Conservation (phyloP, 2,888 invertebrate genomes). For the Apodemia hepburni region DNA sequence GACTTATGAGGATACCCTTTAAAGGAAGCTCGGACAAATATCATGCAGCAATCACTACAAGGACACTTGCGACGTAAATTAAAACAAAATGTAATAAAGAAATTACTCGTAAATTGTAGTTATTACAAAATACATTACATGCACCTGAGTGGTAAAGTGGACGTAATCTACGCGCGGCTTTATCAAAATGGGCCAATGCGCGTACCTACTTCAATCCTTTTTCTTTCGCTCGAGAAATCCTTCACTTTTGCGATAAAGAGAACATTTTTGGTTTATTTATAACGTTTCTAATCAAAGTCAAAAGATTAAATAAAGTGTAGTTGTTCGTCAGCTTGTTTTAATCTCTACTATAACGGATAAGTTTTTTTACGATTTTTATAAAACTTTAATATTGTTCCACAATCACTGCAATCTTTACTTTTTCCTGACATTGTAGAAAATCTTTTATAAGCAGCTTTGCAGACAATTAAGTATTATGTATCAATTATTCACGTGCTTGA, state of each 20-base stretch:
- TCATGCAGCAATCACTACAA: no score
- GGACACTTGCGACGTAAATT: no score
- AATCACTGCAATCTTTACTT: no score
- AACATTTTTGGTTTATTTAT: slow-evolving; percentile 44
- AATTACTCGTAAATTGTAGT: slow-evolving; percentile 11
- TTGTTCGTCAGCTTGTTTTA: neutral
- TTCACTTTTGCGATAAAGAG: slow-evolving; percentile 43
- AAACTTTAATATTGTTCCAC: neutral
- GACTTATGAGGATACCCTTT: no score
- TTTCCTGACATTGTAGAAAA: no score
- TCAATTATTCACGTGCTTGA: no score
- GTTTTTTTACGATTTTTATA: neutral
- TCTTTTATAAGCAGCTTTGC: no score
- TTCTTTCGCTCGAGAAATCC: slow-evolving; percentile 46
- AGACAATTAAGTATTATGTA: no score
- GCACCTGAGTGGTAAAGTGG: slow-evolving; percentile 48
- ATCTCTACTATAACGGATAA: neutral
- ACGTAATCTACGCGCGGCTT: slow-evolving; percentile 65
- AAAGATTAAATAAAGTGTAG: slow-evolving; percentile 13
- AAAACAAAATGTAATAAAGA: neutral
- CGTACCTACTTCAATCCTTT: slow-evolving; percentile 46
- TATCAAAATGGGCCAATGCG: slow-evolving; percentile 78
- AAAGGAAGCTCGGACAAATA: no score
- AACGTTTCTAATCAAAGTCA: slow-evolving; percentile 31
- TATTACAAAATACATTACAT: slow-evolving; percentile 32